Conservation (phyloP, 2,797 vertebrate genomes). For the Acipenser oxyrinchus region DNA sequence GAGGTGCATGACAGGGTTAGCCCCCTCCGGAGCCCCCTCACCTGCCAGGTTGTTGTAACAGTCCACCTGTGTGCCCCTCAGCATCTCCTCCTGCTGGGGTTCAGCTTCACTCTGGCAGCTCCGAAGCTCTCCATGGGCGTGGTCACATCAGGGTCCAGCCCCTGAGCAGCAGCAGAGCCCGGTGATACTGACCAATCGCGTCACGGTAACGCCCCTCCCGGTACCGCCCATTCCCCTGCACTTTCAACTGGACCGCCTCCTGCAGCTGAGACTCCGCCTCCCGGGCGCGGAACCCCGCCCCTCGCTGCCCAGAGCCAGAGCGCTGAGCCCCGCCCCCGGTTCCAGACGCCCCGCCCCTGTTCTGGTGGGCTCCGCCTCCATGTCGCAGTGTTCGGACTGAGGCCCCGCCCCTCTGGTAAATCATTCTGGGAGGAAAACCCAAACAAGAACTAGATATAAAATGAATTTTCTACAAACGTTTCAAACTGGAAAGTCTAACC, state of each 20-base stretch:
- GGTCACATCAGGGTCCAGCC: constrained; percentile 64
- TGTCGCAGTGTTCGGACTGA: too few species aligned
- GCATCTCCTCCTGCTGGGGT: constrained; percentile 52
- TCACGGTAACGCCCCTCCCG: constrained; percentile 65
- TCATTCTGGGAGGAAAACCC: too few species aligned
- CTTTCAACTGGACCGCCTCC: constrained; percentile 66
- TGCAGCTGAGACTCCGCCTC: constrained; percentile 51
- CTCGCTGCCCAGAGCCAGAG: too few species aligned
- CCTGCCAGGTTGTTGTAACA: constrained; percentile 88
- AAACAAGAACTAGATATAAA: too few species aligned
- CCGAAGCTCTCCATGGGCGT: constrained; percentile 58
- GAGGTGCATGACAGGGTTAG: not conserved
- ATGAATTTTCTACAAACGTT: too few species aligned
- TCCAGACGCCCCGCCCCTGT: not conserved
- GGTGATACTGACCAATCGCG: constrained; percentile 77
- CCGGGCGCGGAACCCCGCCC: not conserved
- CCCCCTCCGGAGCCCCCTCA: constrained; percentile 30
- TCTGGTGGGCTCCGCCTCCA: not conserved
- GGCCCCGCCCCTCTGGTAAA: too few species aligned
- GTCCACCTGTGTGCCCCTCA: constrained; percentile 72
- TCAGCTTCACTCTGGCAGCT: constrained; percentile 47
- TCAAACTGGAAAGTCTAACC: too few species aligned
- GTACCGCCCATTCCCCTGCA: constrained; percentile 72
- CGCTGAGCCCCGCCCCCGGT: too few species aligned
- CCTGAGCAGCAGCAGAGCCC: constrained; percentile 72